Evolutionary conservation across 2,113 vertebrate genomes (phyloP).

Genomic region (Prietella phreatophila): DNA sequence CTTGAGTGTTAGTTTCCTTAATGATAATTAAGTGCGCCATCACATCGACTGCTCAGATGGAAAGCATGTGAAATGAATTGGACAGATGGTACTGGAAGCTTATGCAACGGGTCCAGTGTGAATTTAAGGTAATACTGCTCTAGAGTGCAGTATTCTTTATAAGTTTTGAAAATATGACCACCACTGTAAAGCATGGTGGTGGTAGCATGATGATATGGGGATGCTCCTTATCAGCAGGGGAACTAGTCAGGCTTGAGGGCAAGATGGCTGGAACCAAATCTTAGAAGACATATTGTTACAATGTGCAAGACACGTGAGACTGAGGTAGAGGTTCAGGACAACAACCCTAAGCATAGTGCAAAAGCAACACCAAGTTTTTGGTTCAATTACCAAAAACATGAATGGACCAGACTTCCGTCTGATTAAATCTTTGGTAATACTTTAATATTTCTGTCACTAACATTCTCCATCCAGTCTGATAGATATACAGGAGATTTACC

Average conservation of each 20-base stretch:
- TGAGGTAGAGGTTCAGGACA: not conserved
- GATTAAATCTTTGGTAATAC: not conserved
- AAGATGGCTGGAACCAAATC: not conserved
- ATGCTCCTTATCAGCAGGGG: not conserved
- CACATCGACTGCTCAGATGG: not conserved
- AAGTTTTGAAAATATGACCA: not conserved
- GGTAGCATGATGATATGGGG: not conserved
- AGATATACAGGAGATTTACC: not conserved
- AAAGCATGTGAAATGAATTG: slow-evolving; percentile 15
- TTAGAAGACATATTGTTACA: not conserved
- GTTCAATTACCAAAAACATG: not conserved
- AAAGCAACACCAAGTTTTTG: not conserved
- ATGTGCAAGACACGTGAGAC: not conserved
- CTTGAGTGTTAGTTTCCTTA: slow-evolving; percentile 9
- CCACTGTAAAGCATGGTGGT: not conserved
- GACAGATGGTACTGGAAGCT: not conserved
- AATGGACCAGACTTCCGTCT: not conserved
- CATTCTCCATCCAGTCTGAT: not conserved
- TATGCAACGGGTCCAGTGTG: not conserved
- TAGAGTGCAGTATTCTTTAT: too few species aligned
- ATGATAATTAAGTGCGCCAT: slow-evolving; percentile 23
- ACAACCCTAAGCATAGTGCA: not conserved
- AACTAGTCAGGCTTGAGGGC: not conserved
- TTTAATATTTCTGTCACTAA: not conserved
- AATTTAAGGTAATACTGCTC: not conserved